These are phyloP conservation scores for Mantis religiosa DNA, from an alignment of 2,888 invertebrate species.

Conservation along the genomic window DNA sequence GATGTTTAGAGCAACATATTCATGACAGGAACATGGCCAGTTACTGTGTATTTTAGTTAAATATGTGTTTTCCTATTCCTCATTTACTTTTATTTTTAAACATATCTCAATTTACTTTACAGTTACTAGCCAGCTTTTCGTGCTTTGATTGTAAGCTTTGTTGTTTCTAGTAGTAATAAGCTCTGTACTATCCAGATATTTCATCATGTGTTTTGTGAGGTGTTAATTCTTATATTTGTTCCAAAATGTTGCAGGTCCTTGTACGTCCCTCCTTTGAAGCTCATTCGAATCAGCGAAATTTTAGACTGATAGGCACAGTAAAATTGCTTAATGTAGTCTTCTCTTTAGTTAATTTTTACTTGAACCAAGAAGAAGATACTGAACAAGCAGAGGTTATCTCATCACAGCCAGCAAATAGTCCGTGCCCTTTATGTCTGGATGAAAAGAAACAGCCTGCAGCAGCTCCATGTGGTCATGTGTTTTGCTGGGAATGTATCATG, in stretches of 20 bases:
- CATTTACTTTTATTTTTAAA: no score
- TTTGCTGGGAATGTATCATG: conserved; percentile 22
- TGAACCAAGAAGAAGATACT: background rate
- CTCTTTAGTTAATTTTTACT: background rate
- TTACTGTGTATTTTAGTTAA: no score
- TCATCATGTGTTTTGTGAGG: no score
- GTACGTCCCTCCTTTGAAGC: conserved; percentile 37
- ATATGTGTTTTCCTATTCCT: no score
- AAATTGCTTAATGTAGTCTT: conserved; percentile 33
- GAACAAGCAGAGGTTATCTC: background rate
- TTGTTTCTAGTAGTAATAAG: no score
- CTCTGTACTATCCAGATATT: no score
- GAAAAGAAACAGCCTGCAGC: background rate
- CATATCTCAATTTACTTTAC: no score
- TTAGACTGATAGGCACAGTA: conserved; percentile 38
- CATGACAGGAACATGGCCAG: no score
- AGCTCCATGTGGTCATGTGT: conserved; percentile 20
- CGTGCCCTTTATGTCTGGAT: conserved; percentile 19
- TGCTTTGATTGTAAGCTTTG: no score
- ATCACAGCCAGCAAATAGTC: background rate
- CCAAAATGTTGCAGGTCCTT: conserved; percentile 34
- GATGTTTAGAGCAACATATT: no score
- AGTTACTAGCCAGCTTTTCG: no score
- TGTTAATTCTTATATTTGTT: background rate
- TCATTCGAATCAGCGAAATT: conserved; percentile 35